Percentiles rank a stretch among this genome's conserved stretches.
phyloP scores from a whole-genome alignment of 2,888 invertebrate genomes.

The Iphiclides podalirius region DNA sequence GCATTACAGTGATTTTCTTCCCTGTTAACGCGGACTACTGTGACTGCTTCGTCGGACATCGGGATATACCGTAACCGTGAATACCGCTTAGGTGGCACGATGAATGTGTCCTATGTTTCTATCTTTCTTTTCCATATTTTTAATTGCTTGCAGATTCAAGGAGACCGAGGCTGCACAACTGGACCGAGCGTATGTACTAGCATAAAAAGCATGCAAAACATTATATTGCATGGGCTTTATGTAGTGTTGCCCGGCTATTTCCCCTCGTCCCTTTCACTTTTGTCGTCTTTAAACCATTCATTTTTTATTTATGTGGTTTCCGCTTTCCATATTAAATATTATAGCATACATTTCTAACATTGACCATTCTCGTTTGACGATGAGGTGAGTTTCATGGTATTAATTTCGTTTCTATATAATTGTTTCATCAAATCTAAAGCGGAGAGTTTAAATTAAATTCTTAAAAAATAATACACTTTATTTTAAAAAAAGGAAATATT shows the following conservation, averaged over 20 bases:
- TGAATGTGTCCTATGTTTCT: slow-evolving; percentile 54
- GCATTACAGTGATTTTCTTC: no score
- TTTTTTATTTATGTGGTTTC: background rate
- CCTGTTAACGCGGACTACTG: no score
- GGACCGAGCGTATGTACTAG: slow-evolving; percentile 90
- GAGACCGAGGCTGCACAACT: slow-evolving; percentile 88
- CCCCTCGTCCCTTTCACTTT: slow-evolving; percentile 10
- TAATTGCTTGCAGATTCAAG: slow-evolving; percentile 90
- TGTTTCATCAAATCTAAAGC: no score
- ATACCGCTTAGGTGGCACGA: slow-evolving; percentile 54
- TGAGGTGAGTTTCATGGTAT: slow-evolving; percentile 10
- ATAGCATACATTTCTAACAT: background rate
- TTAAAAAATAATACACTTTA: no score
- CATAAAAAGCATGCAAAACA: slow-evolving; percentile 44
- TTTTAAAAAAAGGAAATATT: no score
- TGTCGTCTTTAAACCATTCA: no score
- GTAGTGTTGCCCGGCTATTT: slow-evolving; percentile 42
- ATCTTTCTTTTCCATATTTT: slow-evolving; percentile 77
- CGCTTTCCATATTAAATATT: background rate
- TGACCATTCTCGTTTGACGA: no score
- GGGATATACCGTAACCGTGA: slow-evolving; percentile 29
- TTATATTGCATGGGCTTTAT: slow-evolving; percentile 37
- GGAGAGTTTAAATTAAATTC: no score
- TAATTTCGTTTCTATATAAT: background rate
- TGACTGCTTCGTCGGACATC: slow-evolving; percentile 11